phyloP scores from a whole-genome alignment of 2,888 invertebrate genomes.

The Spialia ferax region DNA sequence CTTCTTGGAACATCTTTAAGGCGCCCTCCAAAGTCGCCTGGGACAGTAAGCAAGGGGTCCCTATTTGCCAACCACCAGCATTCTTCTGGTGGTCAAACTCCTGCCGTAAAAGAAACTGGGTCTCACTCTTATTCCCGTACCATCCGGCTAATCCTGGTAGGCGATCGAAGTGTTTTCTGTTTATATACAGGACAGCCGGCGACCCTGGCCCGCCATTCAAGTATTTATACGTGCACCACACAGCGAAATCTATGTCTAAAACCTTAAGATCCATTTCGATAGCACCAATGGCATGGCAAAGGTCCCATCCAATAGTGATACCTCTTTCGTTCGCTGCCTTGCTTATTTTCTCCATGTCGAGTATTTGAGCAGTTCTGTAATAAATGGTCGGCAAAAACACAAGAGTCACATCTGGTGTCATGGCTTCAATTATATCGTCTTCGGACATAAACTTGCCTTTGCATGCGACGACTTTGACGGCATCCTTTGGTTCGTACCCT shows the following conservation, averaged over 20 bases:
- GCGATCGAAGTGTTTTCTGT: constrained; percentile 65
- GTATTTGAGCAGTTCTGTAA: constrained; percentile 69
- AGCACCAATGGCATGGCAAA: constrained; percentile 70
- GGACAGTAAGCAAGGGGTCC: constrained; percentile 65
- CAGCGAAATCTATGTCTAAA: constrained; percentile 72
- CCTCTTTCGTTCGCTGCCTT: constrained; percentile 62
- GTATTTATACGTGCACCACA: constrained; percentile 80
- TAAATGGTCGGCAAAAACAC: constrained; percentile 67
- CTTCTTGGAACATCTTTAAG: constrained; percentile 65
- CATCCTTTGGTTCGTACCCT: constrained; percentile 66
- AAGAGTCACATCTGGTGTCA: constrained; percentile 71
- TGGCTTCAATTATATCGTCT: constrained; percentile 67
- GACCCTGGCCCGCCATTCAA: constrained; percentile 76
- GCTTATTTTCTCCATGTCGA: constrained; percentile 70
- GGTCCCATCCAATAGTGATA: constrained; percentile 74
- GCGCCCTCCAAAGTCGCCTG: constrained; percentile 73
- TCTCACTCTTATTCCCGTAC: constrained; percentile 69
- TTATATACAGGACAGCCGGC: constrained; percentile 66
- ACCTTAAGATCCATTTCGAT: constrained; percentile 67
- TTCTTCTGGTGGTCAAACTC: constrained; percentile 71
- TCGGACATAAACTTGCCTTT: constrained; percentile 62
- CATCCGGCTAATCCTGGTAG: constrained; percentile 72
- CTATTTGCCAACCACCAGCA: constrained; percentile 73
- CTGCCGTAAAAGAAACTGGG: constrained; percentile 67
- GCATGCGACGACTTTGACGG: constrained; percentile 69